Percentiles rank a stretch among this genome's conserved stretches.
These are phyloP conservation scores for Tipula unca DNA, from an alignment of 2,888 invertebrate species.

Conservation along the genomic window DNA sequence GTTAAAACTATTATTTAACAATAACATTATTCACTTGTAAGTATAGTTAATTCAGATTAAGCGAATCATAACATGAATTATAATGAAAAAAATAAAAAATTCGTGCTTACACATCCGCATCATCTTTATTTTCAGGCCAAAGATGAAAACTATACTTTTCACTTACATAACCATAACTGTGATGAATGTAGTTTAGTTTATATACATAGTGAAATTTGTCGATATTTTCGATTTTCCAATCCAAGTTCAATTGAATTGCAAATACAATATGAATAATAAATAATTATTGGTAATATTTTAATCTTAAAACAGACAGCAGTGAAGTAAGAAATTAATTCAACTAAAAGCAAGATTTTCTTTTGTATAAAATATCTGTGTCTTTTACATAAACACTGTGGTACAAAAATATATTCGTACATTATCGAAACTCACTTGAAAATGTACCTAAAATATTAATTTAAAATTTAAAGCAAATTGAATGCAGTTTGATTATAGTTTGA, in stretches of 20 bases:
- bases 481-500: too few relatives aligned
- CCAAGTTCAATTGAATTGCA: background rate
- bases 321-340: background rate
- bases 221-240: background rate
- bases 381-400: background rate
- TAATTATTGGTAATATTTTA: background rate
- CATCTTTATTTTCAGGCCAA: background rate
- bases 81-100: background rate
- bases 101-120: background rate
- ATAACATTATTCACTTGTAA: background rate
- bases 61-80: background rate
- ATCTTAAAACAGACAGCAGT: background rate
- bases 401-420: background rate
- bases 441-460: too few relatives aligned
- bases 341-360: background rate
- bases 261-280: background rate
- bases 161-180: background rate
- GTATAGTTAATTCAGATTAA: background rate
- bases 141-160: background rate
- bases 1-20: background rate
- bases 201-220: background rate
- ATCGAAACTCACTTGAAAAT: too few relatives aligned
- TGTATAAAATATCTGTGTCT: too few relatives aligned
- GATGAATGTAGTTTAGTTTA: background rate
- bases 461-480: too few relatives aligned